Base-by-base conservation (phyloP, 2,113 vertebrate genomes). In the Cavia aperea region DNA sequence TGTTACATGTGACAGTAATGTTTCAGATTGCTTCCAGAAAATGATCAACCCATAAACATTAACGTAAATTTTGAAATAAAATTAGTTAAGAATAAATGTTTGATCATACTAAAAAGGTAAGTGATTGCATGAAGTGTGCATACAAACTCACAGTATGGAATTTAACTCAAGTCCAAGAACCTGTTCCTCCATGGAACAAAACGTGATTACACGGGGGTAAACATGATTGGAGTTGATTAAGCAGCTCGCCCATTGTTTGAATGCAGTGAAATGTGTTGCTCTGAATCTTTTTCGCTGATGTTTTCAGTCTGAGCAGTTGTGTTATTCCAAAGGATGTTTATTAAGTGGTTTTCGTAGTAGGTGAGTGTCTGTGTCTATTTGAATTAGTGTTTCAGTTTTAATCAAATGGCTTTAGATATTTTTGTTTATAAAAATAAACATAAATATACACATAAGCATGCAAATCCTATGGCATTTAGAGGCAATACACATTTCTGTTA, bases 361-460 rank as follows among this genome's bases (percentile, higher is more conserved):
- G 31, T n/a, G 46, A 73, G 54, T 72, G 10, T 54, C 5, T 72
- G 5, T 86, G 5, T 33, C 1, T 82, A 13, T 90, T 36, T 85
- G 33, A 68, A 89, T 81, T 31, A 21, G 36, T 43, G 81, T 51
- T 84, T 81, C 8, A 93, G 43, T 54, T 63, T 91, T 94, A 83
- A 51, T 43, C 72, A 92, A 94, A 90, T 89, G 54, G 9, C 33
- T 88, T 58, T 83, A 11, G 2, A 19, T 89, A 46, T 54, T 89
- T 94, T 91, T 78, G 4, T 84, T 3, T 66, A 88, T 90, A 93
- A 93, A 91, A 90, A 81, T 94, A 86, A 94, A 49, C 36, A 79
- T 72, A 65, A 51, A 60, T 66, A 49, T 39, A 29, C 31, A 43
- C 54, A 14, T 15, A 88, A 90, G 90, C 13, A 68, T 68, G 21